Evolutionary conservation across 2,888 invertebrate genomes (phyloP).

Genomic region (Dysmachus trigonus): DNA sequence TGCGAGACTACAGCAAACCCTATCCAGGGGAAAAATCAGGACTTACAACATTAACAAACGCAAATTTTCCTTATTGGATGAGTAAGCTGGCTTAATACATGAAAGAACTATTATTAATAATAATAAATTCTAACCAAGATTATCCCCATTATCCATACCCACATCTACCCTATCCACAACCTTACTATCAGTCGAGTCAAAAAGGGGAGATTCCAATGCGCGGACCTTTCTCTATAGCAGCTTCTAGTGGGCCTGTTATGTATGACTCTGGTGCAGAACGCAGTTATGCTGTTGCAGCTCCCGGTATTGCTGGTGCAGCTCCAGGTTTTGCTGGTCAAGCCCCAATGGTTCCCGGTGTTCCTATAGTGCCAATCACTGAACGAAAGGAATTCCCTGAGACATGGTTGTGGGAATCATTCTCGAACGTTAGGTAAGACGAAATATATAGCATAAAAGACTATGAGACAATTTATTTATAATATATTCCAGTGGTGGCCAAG

Average conservation of each 20-base stretch:
- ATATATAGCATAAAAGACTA: not conserved
- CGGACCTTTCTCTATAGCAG: too few species aligned
- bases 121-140: not conserved
- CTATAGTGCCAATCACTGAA: constrained; percentile 52
- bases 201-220: too few species aligned
- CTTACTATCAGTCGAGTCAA: too few species aligned
- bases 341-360: not conserved
- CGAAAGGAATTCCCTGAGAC: constrained; percentile 75
- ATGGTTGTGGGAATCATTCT: constrained; percentile 71
- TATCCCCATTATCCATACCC: not conserved
- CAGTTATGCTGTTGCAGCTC: too few species aligned
- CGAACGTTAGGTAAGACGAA: constrained; percentile 43
- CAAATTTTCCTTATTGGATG: constrained; percentile 4
- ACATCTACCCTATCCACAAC: not conserved
- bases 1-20: constrained; percentile 65
- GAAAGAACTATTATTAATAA: not conserved
- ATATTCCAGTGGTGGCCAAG: constrained; percentile 47
- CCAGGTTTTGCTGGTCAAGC: not conserved
- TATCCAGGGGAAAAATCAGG: constrained; percentile 48
- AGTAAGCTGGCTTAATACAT: not conserved
- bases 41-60: constrained; percentile 59
- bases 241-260: too few species aligned
- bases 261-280: too few species aligned
- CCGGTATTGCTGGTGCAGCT: too few species aligned
- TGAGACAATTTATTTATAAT: not conserved